Percentiles rank a stretch among this genome's conserved stretches.
Evolutionary conservation across 2,113 vertebrate species (phyloP).

Genomic region (Ivindomyrus marchei): DNA sequence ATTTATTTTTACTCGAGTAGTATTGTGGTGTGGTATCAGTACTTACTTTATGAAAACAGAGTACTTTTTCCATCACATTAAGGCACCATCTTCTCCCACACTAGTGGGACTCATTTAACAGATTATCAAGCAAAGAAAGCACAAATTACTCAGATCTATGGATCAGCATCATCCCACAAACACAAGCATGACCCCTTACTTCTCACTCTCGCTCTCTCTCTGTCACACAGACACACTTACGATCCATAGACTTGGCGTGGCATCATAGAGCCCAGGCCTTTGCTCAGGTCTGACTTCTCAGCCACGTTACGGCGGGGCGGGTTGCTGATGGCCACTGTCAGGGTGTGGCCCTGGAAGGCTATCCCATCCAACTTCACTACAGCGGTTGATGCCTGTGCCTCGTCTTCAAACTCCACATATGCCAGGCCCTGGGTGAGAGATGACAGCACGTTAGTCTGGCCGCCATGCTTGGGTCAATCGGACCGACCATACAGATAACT

Average conservation of each 20-base stretch:
- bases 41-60: not conserved
- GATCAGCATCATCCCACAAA: not conserved
- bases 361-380: conserved; percentile 84
- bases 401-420: conserved; percentile 87
- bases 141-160: not conserved
- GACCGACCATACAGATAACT: not conserved
- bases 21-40: not conserved
- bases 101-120: not conserved
- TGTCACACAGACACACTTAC: conserved; percentile 66
- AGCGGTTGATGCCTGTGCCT: conserved; percentile 81
- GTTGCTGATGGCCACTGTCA: conserved; percentile 92
- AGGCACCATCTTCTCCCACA: not conserved
- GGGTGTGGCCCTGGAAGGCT: conserved; percentile 66
- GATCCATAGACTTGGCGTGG: conserved; percentile 68
- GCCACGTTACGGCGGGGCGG: conserved; percentile 70
- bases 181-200: not conserved
- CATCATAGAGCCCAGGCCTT: conserved; percentile 26
- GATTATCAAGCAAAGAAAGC: not conserved
- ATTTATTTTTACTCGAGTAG: not conserved
- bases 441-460: not conserved
- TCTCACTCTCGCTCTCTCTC: not conserved
- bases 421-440: conserved; percentile 77
- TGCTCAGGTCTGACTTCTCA: conserved; percentile 52
- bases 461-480: not conserved
- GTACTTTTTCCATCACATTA: not conserved